phyloP scores from a whole-genome alignment of 2,888 invertebrate genomes.

The Phortica okadai region DNA sequence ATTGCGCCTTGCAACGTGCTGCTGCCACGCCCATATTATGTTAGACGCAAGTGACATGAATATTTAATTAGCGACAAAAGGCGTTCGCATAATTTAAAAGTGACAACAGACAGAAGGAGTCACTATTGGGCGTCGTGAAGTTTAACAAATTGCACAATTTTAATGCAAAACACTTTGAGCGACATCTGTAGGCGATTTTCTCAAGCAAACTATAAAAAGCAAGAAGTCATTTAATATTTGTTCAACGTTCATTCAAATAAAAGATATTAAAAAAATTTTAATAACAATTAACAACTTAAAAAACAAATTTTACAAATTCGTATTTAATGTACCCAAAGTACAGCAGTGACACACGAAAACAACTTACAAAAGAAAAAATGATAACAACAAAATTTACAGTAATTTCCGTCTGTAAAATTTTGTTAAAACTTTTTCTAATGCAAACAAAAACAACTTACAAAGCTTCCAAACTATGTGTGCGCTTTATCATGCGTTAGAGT shows the following conservation, averaged over 20 bases:
- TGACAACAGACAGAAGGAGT: neutral
- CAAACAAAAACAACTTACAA: neutral
- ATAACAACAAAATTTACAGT: constrained; percentile 3
- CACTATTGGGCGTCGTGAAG: neutral
- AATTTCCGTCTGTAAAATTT: constrained; percentile 16
- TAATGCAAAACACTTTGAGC: neutral
- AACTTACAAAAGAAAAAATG: neutral
- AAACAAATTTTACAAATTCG: neutral
- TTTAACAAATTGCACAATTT: neutral
- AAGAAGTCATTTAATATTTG: neutral
- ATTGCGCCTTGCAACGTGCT: neutral
- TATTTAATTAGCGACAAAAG: constrained; percentile 26
- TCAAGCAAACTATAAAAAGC: too few species aligned
- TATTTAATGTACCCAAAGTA: neutral
- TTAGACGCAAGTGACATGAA: constrained; percentile 18
- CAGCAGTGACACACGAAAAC: neutral
- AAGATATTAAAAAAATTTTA: neutral
- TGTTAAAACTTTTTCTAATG: constrained; percentile 8
- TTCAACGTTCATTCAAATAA: neutral
- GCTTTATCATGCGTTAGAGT: neutral
- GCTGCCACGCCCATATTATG: constrained; percentile 20
- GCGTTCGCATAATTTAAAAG: neutral
- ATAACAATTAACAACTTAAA: neutral
- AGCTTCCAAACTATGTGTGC: neutral
- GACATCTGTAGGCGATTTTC: too few species aligned